Evolutionary conservation across 2,797 vertebrate genomes (phyloP), one percentile per base, ranked within the genome.

Genomic region (Spondyliosoma cantharus): DNA sequence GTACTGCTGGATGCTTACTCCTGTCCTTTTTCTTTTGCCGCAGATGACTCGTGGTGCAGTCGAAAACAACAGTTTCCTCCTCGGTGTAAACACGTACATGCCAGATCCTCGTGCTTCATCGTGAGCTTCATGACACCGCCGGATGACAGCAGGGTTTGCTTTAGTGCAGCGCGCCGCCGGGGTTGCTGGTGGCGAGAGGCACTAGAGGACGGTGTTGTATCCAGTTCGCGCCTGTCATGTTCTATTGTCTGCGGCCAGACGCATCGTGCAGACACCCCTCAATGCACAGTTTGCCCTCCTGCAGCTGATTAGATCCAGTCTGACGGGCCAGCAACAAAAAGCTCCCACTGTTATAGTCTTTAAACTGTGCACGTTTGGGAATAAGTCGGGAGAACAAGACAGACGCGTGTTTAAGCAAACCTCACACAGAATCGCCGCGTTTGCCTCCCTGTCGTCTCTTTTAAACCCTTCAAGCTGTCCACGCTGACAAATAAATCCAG

Each of bases 161-260:
- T 53, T 17, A 16, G 20, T 48, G 48, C 27, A 6, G 17, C 24
- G 12, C 60, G 14, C 13, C 45, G 3, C 0, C 2, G 15, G 43
- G 54, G 37, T 61, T 66, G 48, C 64, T 43, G 3, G 57, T 27
- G 29, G 13, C 11, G 19, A 50, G 66, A 46, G 58, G 77, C 93
- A 84, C 89, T 85, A 91, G 92, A 84, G 86, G 92, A 89, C 90
- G 82, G 80, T 83, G 86, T 86, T 81, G 90, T 53, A 78, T 73
- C 85, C 85, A 67, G 48, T 52, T 76, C 56, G 12, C 54, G 46
- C 25, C 5, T 32, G 58, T 70, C 83, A 65, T 53, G 9, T 74
- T 63, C 22, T 81, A 53, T 83, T 81, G 86, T 86, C 60, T 58
- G 49, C 29, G 22, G 68, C 63, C 85, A 43, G 64, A 71, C 42